phyloP scores from a whole-genome alignment of 2,888 invertebrate genomes.

The Conus canariensis region DNA sequence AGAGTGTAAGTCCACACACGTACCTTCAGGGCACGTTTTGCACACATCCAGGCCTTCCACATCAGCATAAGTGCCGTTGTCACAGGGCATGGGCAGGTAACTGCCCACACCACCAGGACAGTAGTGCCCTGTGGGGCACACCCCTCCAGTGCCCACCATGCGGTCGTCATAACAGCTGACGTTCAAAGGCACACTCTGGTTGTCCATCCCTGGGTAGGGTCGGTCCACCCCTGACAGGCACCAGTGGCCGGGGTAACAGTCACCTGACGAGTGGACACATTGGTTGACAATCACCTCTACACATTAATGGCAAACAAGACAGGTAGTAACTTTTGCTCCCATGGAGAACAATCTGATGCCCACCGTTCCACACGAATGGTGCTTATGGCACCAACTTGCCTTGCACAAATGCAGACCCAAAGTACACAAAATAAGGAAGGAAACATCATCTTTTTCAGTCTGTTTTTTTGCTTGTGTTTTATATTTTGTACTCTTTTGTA shows the following conservation, averaged over 20 bases:
- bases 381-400: too few species aligned
- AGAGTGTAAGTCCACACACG: background rate
- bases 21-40: constrained; percentile 71
- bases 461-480: too few species aligned
- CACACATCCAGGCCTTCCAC: constrained; percentile 67
- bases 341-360: too few species aligned
- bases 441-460: too few species aligned
- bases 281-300: background rate
- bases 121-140: constrained; percentile 73
- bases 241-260: constrained; percentile 74
- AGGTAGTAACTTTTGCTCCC: too few species aligned
- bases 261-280: constrained; percentile 56
- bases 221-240: constrained; percentile 73
- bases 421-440: too few species aligned
- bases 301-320: too few species aligned
- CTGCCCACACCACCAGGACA: constrained; percentile 70
- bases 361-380: too few species aligned
- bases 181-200: constrained; percentile 63
- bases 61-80: constrained; percentile 74
- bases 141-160: constrained; percentile 69
- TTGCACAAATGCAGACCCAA: too few species aligned
- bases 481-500: too few species aligned
- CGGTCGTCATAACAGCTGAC: constrained; percentile 70
- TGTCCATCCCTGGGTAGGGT: constrained; percentile 66
- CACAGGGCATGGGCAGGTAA: constrained; percentile 67